Base-by-base conservation (phyloP, 2,113 vertebrate species). In the Zingel zingel region DNA sequence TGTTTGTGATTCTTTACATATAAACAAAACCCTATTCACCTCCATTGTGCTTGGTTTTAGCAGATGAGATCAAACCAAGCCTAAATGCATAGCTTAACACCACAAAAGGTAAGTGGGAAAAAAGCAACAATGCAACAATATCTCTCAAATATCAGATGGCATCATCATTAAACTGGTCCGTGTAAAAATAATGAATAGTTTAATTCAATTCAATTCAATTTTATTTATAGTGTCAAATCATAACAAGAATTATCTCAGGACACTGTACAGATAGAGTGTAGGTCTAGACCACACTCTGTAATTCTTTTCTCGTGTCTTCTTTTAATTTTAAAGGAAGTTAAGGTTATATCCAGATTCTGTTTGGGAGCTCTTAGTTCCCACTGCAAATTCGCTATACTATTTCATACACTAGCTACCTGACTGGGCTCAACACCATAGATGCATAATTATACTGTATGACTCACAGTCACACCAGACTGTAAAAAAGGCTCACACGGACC, bases 111-210 rank as follows among this genome's bases (percentile, higher is more conserved):
- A 25, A 43, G n/a, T 0, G 6, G 21, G 13, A 47, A n/a, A 39
- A 21, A 39, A 36, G 11, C 45, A n/a, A n/a, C n/a, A 74, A 74
- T 11, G 15, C 21, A 6, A n/a, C 36, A 18, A 25, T 62, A 47
- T 43, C 10, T 23, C 5, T 71, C 36, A 9, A 19, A 79, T 86
- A 77, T 43, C 21, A 91, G 79, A 47, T 65, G 79, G 75, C 69
- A 59, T 67, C 33, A 66, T 30, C 23, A 65, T 47, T 23, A 1
- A 23, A 11, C 10, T 67, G 8, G 8, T 58, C 56, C 19, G 23
- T n/a, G 18, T 1, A 10, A 14, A 59, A 59, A 67, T 12, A 10
- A 10, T 12, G 27, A 30, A 45, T 47, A 0, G 0, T 7, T 62
- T 8, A 43, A 2, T 64, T n/a, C n/a, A n/a, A n/a, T n/a, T n/a